These are phyloP conservation scores for Noctua pronuba DNA, from an alignment of 2,888 invertebrate genomes.

Conservation along the genomic window DNA sequence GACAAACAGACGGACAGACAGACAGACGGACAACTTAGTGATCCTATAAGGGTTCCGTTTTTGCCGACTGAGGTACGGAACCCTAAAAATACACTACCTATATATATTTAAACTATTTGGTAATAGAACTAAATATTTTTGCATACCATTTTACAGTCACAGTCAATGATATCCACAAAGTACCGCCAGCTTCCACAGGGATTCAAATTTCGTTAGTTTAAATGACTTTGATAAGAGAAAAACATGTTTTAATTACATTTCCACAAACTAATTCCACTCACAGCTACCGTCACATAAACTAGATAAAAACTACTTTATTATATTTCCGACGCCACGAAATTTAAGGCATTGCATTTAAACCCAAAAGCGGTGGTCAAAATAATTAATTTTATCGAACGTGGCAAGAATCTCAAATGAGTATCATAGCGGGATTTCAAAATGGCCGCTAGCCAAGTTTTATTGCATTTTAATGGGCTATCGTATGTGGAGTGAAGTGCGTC, in stretches of 20 bases:
- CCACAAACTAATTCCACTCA: slow-evolving; percentile 23
- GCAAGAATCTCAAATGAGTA: slow-evolving; percentile 53
- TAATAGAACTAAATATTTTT: neutral
- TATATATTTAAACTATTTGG: no score
- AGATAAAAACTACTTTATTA: slow-evolving; percentile 57
- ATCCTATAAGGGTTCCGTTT: no score
- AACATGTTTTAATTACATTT: slow-evolving; percentile 8
- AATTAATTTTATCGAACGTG: slow-evolving; percentile 58
- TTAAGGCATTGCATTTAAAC: slow-evolving; percentile 34
- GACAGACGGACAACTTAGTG: no score
- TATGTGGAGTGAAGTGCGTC: neutral
- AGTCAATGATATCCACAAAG: neutral
- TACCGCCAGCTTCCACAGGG: neutral
- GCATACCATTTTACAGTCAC: neutral
- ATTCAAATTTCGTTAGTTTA: neutral
- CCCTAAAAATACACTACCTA: no score
- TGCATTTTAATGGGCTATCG: slow-evolving; percentile 25
- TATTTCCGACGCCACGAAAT: slow-evolving; percentile 35
- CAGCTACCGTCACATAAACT: slow-evolving; percentile 24
- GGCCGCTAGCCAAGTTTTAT: slow-evolving; percentile 44
- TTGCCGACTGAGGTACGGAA: no score
- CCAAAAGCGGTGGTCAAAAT: slow-evolving; percentile 48
- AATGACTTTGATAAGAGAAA: neutral
- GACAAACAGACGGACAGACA: no score
- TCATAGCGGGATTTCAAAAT: slow-evolving; percentile 41